Percentiles rank a stretch among this genome's conserved stretches.
Conservation (phyloP, 2,888 invertebrate genomes). For the Mellilla xanthometata region DNA sequence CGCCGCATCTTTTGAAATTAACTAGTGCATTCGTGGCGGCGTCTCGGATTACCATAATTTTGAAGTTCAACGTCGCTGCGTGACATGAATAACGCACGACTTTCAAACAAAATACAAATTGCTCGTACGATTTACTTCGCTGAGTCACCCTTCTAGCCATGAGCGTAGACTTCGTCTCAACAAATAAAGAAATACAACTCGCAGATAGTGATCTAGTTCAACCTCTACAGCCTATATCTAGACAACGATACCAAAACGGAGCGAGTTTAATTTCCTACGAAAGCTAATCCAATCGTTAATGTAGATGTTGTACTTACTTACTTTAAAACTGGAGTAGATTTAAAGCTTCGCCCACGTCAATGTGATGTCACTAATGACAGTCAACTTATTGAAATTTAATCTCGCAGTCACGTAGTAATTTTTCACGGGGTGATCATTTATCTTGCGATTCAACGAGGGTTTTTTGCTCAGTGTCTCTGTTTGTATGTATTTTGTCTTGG, state of each 20-base stretch:
- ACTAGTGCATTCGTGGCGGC: slow-evolving; percentile 36
- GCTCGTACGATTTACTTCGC: background rate
- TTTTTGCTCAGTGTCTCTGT: slow-evolving; percentile 28
- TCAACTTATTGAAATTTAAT: slow-evolving; percentile 43
- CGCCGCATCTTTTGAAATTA: slow-evolving; percentile 53
- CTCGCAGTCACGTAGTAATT: slow-evolving; percentile 48
- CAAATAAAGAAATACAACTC: slow-evolving; percentile 32
- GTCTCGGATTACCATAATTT: slow-evolving; percentile 32
- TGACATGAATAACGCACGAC: slow-evolving; percentile 15
- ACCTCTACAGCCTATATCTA: slow-evolving; percentile 21
- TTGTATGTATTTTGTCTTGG: slow-evolving; percentile 24
- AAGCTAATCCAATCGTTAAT: slow-evolving; percentile 17
- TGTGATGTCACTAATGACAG: slow-evolving; percentile 26
- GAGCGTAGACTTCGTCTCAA: slow-evolving; percentile 19
- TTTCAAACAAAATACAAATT: slow-evolving; percentile 1
- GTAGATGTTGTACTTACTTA: background rate
- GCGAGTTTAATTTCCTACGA: slow-evolving; percentile 26
- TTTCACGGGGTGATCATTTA: slow-evolving; percentile 41
- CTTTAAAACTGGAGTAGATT: slow-evolving; percentile 7
- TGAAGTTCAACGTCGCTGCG: slow-evolving; percentile 22
- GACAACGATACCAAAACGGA: slow-evolving; percentile 16
- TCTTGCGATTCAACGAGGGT: slow-evolving; percentile 31
- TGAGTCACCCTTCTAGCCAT: slow-evolving; percentile 25
- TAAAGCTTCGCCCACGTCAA: slow-evolving; percentile 20
- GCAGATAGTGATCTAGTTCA: slow-evolving; percentile 28